phyloP scores from a whole-genome alignment of 2,797 vertebrate genomes.

The Sebastes diaconus region DNA sequence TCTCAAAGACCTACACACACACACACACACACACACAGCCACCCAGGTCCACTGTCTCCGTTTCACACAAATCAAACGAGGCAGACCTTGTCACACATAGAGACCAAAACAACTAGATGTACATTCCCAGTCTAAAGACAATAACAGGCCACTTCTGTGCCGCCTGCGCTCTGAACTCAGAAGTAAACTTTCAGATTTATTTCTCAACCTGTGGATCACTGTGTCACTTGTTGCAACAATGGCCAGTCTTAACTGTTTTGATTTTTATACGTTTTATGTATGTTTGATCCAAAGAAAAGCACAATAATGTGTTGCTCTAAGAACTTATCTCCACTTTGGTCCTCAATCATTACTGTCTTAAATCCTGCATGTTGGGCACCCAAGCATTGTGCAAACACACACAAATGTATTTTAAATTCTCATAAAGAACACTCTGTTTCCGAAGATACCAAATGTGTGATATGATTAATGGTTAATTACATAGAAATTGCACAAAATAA shows the following conservation, averaged over 20 bases:
- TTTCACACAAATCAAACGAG: constrained; percentile 70
- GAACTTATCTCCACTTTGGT: background rate
- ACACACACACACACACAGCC: constrained; percentile 33
- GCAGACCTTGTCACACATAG: constrained; percentile 48
- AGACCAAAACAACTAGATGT: constrained; percentile 35
- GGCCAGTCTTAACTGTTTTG: background rate
- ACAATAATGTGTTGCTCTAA: background rate
- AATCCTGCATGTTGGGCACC: background rate
- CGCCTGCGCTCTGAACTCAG: background rate
- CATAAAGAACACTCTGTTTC: background rate
- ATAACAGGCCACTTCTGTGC: background rate
- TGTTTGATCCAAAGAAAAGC: background rate
- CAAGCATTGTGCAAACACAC: background rate
- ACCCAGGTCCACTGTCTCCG: constrained; percentile 49
- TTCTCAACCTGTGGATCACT: background rate
- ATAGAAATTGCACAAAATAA: background rate
- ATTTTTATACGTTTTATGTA: no score
- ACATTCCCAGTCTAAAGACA: constrained; percentile 27
- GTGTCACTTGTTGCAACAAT: no score
- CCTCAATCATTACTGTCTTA: background rate
- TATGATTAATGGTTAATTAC: background rate
- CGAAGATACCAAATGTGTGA: background rate
- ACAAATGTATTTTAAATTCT: background rate
- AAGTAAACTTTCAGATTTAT: background rate
- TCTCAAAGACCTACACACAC: constrained; percentile 58